Base-by-base conservation (phyloP, 2,797 vertebrate species). In the Crocodylus rhombifer region DNA sequence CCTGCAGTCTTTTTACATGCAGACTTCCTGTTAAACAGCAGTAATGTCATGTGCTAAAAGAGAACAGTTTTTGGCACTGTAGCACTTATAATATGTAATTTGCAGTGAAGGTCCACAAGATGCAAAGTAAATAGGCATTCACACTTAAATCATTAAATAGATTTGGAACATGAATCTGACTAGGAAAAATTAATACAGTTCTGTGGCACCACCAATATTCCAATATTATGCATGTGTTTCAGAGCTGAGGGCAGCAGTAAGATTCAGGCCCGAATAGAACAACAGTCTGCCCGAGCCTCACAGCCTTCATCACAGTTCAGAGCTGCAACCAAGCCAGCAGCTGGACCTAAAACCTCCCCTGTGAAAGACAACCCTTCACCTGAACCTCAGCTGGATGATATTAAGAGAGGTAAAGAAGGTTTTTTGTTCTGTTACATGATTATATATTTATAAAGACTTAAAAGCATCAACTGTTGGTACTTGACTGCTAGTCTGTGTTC, bases 221-320 rank as follows among this genome's bases (percentile, higher is more conserved):
- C 42, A 51, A 51, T 51, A 51, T 90, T 58, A 81, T 88, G 2
- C 82, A 11, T 95, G 77, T 93, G n/a, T 97, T 97, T 93, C 97
- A 99, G 99, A 98, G 99, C 99, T 51, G 99, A 99, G 95, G 99
- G 99, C 94, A 99, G 99, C 98, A 99, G 99, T 98, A 99, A 99
- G 97, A 99, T 99, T 95, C 99, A 99, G 92, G 99, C 99, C 55
- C 98, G 99, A 30, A 99, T 99, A 93, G 99, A 99, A 89, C 99
- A 99, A 91, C 99, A 99, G 96, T 98, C 98, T 1, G 92, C 98
- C 61, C 98, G 99, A 77, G 98, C 98, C 81, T 98, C 97, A 82
- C 99, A 99, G 96, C 96, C 97, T 86, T 97, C 98, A 28, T 84
- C 98, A 58, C 99, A 99, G 76, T 99, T 99, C 96, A 98, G 99